Conservation (phyloP, 2,797 vertebrate species). For the Thalassophryne amazonica region DNA sequence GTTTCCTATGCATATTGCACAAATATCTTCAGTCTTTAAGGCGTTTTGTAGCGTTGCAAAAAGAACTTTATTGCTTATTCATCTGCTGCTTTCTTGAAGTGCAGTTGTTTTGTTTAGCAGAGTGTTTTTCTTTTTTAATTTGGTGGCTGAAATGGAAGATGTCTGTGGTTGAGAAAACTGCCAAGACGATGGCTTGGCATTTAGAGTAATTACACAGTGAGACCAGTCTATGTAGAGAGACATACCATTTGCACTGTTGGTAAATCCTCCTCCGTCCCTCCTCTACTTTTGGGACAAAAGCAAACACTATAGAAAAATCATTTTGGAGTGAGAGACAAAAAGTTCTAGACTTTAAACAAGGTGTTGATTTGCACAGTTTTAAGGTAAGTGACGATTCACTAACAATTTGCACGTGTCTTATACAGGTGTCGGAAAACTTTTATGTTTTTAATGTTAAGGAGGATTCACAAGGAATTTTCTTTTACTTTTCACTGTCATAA, state of each 20-base stretch:
- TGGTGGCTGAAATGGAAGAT: constrained; percentile 38
- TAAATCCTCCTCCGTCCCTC: constrained; percentile 66
- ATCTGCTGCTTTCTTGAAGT: constrained; percentile 10
- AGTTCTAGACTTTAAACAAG: constrained; percentile 16
- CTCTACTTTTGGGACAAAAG: constrained; percentile 64
- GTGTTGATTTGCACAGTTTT: constrained; percentile 2
- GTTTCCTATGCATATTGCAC: background rate
- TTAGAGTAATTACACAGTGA: constrained; percentile 72
- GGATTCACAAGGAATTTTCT: too few species aligned
- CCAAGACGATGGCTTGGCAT: constrained; percentile 58
- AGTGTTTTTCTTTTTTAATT: background rate
- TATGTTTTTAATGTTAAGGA: too few species aligned
- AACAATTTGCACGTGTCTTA: too few species aligned
- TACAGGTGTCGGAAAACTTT: too few species aligned
- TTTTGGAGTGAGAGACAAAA: constrained; percentile 34
- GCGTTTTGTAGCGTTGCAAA: background rate
- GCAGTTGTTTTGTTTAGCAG: too few species aligned
- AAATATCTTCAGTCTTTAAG: background rate
- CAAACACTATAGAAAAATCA: constrained; percentile 47
- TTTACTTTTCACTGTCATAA: too few species aligned
- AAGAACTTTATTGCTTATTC: background rate
- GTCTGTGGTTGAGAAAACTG: constrained; percentile 49
- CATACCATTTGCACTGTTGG: constrained; percentile 68
- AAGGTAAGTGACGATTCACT: constrained; percentile 49
- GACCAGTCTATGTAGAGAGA: constrained; percentile 55